phyloP scores from a whole-genome alignment of 2,113 vertebrate species.

The Glaucomys volans region DNA sequence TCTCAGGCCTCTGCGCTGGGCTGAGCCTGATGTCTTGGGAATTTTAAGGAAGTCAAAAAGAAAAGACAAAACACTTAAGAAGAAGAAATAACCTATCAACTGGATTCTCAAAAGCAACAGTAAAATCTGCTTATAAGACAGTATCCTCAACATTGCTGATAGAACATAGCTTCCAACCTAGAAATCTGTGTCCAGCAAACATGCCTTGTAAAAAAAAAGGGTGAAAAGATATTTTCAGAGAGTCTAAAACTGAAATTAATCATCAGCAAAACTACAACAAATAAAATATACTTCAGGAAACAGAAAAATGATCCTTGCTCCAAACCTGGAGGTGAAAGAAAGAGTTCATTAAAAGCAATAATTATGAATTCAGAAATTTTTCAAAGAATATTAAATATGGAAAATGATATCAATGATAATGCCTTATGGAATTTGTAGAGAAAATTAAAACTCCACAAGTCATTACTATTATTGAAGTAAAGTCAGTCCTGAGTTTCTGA shows the following conservation, averaged over 20 bases:
- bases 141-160: neutral
- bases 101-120: neutral
- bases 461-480: neutral
- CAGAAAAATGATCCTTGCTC: neutral
- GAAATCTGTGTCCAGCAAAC: neutral
- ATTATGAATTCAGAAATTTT: neutral
- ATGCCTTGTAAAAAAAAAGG: neutral
- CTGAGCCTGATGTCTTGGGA: too few relatives aligned
- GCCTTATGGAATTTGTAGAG: neutral
- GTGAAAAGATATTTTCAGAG: slow-evolving; percentile 7
- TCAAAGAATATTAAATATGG: neutral
- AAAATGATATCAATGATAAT: neutral
- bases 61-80: neutral
- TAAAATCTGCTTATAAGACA: neutral
- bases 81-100: neutral
- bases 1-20: too few relatives aligned
- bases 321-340: neutral
- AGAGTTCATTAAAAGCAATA: neutral
- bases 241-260: slow-evolving; percentile 27
- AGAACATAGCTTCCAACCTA: neutral
- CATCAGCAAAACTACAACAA: neutral
- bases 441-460: neutral
- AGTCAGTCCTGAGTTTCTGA: neutral
- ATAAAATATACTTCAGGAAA: neutral
- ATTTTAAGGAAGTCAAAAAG: neutral